Evolutionary conservation across 1,140 invertebrate species (phyloP).

Genomic region (Drosophila watanabei): DNA sequence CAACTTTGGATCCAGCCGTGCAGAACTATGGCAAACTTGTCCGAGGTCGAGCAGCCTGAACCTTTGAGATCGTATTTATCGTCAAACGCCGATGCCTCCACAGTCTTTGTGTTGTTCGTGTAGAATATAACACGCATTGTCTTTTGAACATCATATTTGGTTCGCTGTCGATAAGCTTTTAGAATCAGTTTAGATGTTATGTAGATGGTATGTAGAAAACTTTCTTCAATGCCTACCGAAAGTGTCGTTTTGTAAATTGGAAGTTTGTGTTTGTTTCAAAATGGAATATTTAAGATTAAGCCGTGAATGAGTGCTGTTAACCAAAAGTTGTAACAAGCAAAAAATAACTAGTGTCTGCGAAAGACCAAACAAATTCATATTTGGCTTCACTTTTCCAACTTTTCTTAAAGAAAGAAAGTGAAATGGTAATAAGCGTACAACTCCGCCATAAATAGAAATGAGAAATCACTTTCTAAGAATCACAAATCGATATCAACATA

Average conservation of each 20-base stretch:
- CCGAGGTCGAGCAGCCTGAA: conserved; percentile 56
- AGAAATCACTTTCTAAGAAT: conserved; percentile 2
- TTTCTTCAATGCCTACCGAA: conserved; percentile 28
- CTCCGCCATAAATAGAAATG: neutral
- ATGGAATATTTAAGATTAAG: conserved; percentile 37
- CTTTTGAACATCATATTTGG: conserved; percentile 49
- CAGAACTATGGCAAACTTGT: conserved; percentile 76
- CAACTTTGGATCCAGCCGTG: conserved; percentile 85
- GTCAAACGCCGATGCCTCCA: conserved; percentile 43
- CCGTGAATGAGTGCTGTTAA: conserved; percentile 21
- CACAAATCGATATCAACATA: conserved; percentile 4
- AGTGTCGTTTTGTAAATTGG: conserved; percentile 33
- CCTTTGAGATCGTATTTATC: conserved; percentile 40
- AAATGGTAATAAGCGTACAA: conserved; percentile 35
- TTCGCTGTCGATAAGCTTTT: conserved; percentile 34
- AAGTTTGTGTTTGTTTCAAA: conserved; percentile 14
- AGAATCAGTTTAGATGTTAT: neutral
- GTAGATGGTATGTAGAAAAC: neutral
- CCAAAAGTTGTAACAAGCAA: conserved; percentile 15
- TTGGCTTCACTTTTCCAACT: neutral
- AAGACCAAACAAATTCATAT: conserved; percentile 7
- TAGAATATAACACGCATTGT: conserved; percentile 63
- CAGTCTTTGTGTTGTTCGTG: conserved; percentile 66
- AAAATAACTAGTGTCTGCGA: neutral
- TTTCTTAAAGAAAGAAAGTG: neutral